phyloP scores from a whole-genome alignment of 2,113 vertebrate genomes.

The Bungarus multicinctus region DNA sequence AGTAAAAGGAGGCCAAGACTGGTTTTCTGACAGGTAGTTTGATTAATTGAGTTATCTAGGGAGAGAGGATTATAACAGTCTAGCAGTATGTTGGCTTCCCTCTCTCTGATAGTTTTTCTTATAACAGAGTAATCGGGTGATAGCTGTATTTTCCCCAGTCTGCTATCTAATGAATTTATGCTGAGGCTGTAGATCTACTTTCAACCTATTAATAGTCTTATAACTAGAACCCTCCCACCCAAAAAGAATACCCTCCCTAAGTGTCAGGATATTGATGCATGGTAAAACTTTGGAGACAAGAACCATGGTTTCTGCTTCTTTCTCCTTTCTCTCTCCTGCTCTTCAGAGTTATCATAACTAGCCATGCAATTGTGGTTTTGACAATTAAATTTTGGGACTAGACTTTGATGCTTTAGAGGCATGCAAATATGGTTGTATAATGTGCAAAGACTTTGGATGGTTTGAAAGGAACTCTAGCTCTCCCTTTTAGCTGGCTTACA shows the following conservation, averaged over 20 bases:
- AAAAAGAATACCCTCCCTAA: neutral
- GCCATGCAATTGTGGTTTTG: conserved; percentile 18
- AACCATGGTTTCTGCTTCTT: conserved; percentile 26
- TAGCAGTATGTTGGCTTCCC: conserved; percentile 40
- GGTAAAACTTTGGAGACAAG: neutral
- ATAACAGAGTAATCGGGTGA: conserved; percentile 36
- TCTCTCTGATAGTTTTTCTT: neutral
- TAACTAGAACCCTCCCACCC: no score
- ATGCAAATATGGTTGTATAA: neutral
- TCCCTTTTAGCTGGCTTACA: conserved; percentile 3
- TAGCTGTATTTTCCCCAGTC: neutral
- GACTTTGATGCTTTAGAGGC: neutral
- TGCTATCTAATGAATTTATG: conserved; percentile 40
- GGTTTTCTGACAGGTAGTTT: conserved; percentile 47
- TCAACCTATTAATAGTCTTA: conserved; percentile 15
- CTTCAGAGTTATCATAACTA: neutral
- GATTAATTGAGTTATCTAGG: conserved; percentile 63
- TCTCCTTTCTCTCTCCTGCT: neutral
- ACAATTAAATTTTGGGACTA: neutral
- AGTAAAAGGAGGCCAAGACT: conserved; percentile 32
- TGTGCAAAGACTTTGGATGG: neutral
- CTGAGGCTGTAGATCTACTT: conserved; percentile 32
- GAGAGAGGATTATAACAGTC: conserved; percentile 52
- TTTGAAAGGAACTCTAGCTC: conserved; percentile 36
- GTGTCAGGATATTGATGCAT: conserved; percentile 6